Percentiles rank a stretch among this genome's conserved stretches.
phyloP scores from a whole-genome alignment of 2,797 vertebrate species.

The Peromyscus attwateri region DNA sequence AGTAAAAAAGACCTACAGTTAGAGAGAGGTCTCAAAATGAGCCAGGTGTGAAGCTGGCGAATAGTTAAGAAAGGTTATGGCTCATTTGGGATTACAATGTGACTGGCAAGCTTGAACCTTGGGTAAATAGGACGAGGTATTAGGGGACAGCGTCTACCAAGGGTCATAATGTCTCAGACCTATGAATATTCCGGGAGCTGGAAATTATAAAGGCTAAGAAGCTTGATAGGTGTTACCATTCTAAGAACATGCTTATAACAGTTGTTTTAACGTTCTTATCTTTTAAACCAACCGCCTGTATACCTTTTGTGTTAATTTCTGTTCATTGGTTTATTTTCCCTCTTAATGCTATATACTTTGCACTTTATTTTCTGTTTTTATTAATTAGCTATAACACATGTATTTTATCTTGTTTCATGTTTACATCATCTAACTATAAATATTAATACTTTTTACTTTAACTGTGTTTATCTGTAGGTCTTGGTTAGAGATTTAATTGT shows the following conservation, averaged over 20 bases:
- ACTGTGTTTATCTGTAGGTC: slow-evolving; percentile 13
- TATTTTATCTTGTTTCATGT: slow-evolving; percentile 11
- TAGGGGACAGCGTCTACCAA: neutral
- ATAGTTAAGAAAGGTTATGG: neutral
- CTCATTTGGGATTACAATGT: neutral
- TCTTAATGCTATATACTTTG: neutral
- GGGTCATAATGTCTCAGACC: neutral
- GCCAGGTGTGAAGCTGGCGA: neutral
- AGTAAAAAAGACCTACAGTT: neutral
- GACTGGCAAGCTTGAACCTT: neutral
- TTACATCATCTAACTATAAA: neutral
- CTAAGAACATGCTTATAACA: slow-evolving; percentile 8
- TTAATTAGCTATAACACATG: slow-evolving; percentile 27
- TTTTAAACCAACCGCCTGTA: neutral
- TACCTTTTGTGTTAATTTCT: slow-evolving; percentile 3
- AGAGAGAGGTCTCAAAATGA: neutral
- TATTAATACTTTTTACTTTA: neutral
- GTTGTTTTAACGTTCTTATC: neutral
- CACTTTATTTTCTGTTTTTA: slow-evolving; percentile 1
- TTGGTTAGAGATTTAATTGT: slow-evolving; percentile 24
- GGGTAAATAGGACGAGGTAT: neutral
- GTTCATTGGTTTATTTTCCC: neutral
- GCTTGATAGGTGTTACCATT: neutral
- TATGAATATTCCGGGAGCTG: neutral
- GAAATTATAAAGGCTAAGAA: neutral